Base-by-base conservation (phyloP, 1,140 invertebrate genomes). In the Berghia stephanieae region DNA sequence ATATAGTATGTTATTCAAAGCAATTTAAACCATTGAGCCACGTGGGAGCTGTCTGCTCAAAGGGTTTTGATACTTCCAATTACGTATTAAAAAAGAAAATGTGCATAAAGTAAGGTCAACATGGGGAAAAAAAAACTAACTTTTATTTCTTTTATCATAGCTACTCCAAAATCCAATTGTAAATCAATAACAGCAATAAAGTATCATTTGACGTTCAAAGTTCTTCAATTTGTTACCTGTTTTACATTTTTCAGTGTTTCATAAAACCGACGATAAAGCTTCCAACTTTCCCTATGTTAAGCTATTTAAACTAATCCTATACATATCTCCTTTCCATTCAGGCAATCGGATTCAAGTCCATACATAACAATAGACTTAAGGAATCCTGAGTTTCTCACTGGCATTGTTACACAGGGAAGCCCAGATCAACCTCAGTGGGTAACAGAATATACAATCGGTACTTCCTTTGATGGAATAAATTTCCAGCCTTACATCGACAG, bases 371-470 rank as follows among this genome's bases (percentile, higher is more conserved):
- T 89, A 13, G 87, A 88, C 75, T 79, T 90, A 27, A 73, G 76
- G 18, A 74, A 85, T 68, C 79, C 84, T 8, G 83, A 86, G 60
- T 77, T 85, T 44, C 79, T 90, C 18, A 85, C 88, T 21, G 89
- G 89, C 6, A 78, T 90, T 24, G 79, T 85, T 24, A 87, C 87
- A 3, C 89, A 90, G 78, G 89, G 89, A 10, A 79, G 83, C 31
- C 83, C 86, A 13, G 66, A 81, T 27, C 57, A 42, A 16, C 75
- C 84, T 6, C 83, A 86, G 38, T 90, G 87, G 86, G 84, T 89
- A 0, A 85, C 83, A n/a, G 55, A 70, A 24, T 90, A 85, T 74
- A 84, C 78, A 21, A 82, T 90, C 1, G 77, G 81, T 8, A 82
- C 81, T n/a, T 88, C 87, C 10, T 38, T 75, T 4, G 88, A 89